Evolutionary conservation across 2,888 invertebrate genomes (phyloP), one percentile per base, ranked within the genome.

Genomic region (Brachycybe producta): DNA sequence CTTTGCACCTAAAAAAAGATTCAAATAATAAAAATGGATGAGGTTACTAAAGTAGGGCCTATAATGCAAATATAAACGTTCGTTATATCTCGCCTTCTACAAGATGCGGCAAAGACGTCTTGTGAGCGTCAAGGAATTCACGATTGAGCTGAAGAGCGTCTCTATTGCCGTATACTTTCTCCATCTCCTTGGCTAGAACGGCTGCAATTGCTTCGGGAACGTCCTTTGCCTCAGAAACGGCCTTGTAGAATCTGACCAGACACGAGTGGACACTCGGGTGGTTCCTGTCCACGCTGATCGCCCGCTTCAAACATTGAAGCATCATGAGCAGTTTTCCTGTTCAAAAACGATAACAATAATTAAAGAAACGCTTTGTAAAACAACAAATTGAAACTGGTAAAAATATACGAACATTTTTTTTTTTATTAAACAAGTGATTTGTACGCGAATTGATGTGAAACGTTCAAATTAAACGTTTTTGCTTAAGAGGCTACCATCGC

Each of bases 231-330:
- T 52, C 41, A 30, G 57, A 55, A 32, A 59, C 57, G 56, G 56
- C 54, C 43, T 38, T 73, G 59, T 76, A 74, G 70, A 88, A 88
- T 59, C 84, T 79, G 58, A 90, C 77, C 59, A 88, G 71, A 66
- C 90, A 90, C 62, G 82, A 78, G 71, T 92, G 92, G 49, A 97
- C 74, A 61, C 82, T 79, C 24, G 88, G 84, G 70, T 85, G 75
- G 46, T 73, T 71, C 43, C 83, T 73, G 58, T 82, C 77, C 57
- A 94, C 70, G 49, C 76, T 75, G 66, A 79, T 76, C 49, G 92
- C 94, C 51, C 94, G 79, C 66, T 87, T 92, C 65, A 97, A 77
- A 60, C 92, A 90, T 70, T 94, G 92, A 61, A 97, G 75, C 94
- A 97, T 95, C 60, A 95, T 73, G 53, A 97, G 74, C 45, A 87